Evolutionary conservation across 2,888 invertebrate genomes (phyloP), one percentile per base, ranked within the genome.

Genomic region (Hypomecis atomaria): DNA sequence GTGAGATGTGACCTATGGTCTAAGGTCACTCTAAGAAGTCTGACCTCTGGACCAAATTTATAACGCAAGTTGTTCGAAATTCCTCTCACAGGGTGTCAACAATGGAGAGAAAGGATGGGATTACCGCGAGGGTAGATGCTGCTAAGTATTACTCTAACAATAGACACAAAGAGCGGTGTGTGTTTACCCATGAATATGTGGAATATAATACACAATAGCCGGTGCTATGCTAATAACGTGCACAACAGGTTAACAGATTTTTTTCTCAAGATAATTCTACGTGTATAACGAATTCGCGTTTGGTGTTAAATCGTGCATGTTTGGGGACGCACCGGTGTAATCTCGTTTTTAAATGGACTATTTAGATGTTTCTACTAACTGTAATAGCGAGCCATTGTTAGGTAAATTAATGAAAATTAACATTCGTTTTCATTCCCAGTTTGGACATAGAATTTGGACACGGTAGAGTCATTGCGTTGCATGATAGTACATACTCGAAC

Each of bases 201-300:
- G 84, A 85, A 84, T 86, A 87, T 86, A 86, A 86, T 83, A 76
- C 79, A 91, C 89, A 92, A 92, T 88, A 74, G 87, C 79, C 83
- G 80, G 82, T 83, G 83, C 84, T 85, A 86, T 89, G 85, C 82
- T 90, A 92, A 91, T 90, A 85, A 82, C 83, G 81, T 79, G 83
- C 82, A 81, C 83, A 88, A 89, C 92, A 92, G 92, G 92, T 92
- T 90, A 89, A 89, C 82, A 85, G 79, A 78, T 78, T 83, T 85
- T 78, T 81, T 87, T 89, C 89, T 87, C 88, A 86, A 90, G 89
- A 90, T 92, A 92, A 92, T 81, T 83, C 85, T 86, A 75, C 85
- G 72, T 92, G 92, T 92, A 90, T 90, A 92, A 92, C 92, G 92
- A 92, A 92, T 92, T 91, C 85, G 92, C 92, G 88, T 90, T 87